These are phyloP conservation scores for Malaclemys terrapin DNA, from an alignment of 2,113 vertebrate species.

Conservation along the genomic window DNA sequence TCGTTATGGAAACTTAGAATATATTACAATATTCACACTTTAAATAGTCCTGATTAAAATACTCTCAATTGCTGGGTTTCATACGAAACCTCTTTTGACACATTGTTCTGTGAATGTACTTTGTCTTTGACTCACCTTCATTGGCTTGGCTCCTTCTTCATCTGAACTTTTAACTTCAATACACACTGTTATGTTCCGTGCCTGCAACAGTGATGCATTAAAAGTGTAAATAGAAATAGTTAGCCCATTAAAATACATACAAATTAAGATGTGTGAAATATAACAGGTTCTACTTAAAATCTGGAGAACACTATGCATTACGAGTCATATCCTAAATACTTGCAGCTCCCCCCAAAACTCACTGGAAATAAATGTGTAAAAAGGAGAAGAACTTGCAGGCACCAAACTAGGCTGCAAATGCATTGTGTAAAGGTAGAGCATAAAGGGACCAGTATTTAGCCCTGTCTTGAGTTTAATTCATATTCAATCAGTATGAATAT, in stretches of 20 bases:
- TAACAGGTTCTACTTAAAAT: constrained; percentile 41
- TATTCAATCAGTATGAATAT: not conserved
- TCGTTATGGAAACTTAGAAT: not conserved
- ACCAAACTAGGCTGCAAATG: not conserved
- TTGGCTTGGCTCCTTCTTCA: constrained; percentile 89
- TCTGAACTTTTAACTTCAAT: constrained; percentile 96
- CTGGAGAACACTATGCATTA: not conserved
- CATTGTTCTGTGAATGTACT: not conserved
- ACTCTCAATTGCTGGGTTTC: not conserved
- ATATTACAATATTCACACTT: not conserved
- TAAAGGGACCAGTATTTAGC: not conserved
- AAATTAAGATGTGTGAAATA: constrained; percentile 53
- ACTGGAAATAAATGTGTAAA: constrained; percentile 1
- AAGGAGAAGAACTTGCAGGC: constrained; percentile 28
- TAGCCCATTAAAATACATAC: not conserved
- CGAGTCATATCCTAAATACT: not conserved
- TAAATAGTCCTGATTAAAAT: not conserved
- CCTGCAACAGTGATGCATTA: constrained; percentile 79
- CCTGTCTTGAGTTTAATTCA: not conserved
- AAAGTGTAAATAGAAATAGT: constrained; percentile 26
- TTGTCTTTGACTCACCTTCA: constrained; percentile 85
- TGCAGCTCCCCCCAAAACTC: not conserved
- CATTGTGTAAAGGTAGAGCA: not conserved
- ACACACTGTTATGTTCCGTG: constrained; percentile 94
- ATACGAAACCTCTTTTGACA: not conserved